Conservation (phyloP, 2,888 invertebrate species). For the Augiades crinisus region DNA sequence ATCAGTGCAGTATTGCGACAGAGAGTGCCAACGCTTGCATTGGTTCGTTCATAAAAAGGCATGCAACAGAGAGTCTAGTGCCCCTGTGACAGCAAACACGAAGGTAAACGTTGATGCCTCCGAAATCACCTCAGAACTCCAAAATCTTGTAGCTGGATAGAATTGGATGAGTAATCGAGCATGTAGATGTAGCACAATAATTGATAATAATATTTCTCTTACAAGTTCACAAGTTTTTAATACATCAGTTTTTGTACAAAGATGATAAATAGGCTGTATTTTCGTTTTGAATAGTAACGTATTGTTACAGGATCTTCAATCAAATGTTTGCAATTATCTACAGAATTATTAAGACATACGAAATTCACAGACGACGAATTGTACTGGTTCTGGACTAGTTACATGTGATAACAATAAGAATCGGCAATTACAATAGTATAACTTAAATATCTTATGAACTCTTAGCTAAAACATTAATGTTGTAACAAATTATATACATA, state of each 20-base stretch:
- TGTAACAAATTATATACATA: background rate
- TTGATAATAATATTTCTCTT: conserved; percentile 14
- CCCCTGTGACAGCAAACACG: conserved; percentile 46
- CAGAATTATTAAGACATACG: background rate
- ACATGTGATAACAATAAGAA: background rate
- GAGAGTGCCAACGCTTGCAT: conserved; percentile 96
- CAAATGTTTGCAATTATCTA: background rate
- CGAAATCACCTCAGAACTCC: conserved; percentile 74
- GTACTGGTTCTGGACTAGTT: conserved; percentile 1
- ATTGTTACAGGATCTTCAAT: background rate
- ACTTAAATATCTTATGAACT: background rate
- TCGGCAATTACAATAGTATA: background rate
- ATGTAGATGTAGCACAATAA: conserved; percentile 21
- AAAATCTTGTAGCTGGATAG: conserved; percentile 73
- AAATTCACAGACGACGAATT: background rate
- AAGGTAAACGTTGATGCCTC: conserved; percentile 63
- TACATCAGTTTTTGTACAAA: conserved; percentile 1
- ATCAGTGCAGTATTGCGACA: conserved; percentile 95
- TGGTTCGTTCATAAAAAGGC: conserved; percentile 96
- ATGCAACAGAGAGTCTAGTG: conserved; percentile 84
- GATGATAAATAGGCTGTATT: background rate
- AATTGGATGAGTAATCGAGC: conserved; percentile 17
- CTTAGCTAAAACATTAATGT: too few species aligned
- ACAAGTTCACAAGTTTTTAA: conserved; percentile 16
- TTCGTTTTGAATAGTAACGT: background rate